Base-by-base conservation (phyloP, 2,888 invertebrate genomes). In the Heliothis peltigera region DNA sequence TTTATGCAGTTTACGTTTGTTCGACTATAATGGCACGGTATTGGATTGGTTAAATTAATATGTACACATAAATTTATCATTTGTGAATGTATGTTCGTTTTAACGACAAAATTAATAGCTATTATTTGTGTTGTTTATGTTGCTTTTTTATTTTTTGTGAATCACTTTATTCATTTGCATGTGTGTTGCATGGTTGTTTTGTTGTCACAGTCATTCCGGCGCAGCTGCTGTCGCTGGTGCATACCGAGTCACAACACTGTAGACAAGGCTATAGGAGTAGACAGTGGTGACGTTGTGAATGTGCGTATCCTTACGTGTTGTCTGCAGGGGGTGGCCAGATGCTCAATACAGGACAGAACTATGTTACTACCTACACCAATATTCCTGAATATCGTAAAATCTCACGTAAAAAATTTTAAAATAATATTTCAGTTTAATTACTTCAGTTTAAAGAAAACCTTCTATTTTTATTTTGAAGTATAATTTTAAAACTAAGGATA, bases 161-260 rank as follows among this genome's bases (percentile, higher is more conserved):
- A 77, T 85, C 70, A 76, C 25, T 65, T 80, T 84, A 56, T 79
- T 75, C 67, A 83, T 84, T 82, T 86, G 90, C 90, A 91, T 91
- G 89, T 84, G 77, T 91, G 89, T 92, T 90, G 93, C 92, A 93
- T 92, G 92, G 83, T 88, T 91, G 87, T 91, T 89, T 88, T 91
- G 87, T 91, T 90, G 89, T 88, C 88, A 83, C 92, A 94, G 94
- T 91, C 92, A 77, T 86, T 92, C 82, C 89, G 93, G 88, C 92
- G 92, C 83, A 84, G 90, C 62, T 93, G 93, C 89, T 93, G 94
- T 81, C 87, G 88, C 58, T 92, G 93, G 93, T 94, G 94, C 86
- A 75, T 92, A 75, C 81, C 88, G 67, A 84, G 87, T 68, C 84
- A 82, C 78, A 85, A 82, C 77, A 85, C 89, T 65, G 84, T 90